Evolutionary conservation across 2,113 vertebrate species (phyloP), one percentile per base, ranked within the genome.

Genomic region (Phrynocephalus versicolor): DNA sequence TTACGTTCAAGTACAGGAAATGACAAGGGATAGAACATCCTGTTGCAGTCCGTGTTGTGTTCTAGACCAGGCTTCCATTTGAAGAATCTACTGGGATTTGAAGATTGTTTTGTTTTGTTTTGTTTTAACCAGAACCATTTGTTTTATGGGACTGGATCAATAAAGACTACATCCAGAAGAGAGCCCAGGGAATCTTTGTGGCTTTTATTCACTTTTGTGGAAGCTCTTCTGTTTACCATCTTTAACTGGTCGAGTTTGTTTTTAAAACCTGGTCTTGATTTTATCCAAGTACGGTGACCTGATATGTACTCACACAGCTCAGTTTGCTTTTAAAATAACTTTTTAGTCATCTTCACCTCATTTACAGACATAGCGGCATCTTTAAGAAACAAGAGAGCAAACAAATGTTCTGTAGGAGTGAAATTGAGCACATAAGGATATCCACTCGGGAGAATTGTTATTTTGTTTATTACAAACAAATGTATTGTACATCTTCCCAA

Each of bases 311-410:
- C 82, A 14, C 84, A 57, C 51, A 64, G 18, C 21, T 60, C 83
- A 13, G 4, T 88, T 62, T 0, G 7, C 62, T 89, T 91, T 89
- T 87, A 8, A 84, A 81, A 84, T 3, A 71, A 4, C 45, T 41
- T 81, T 88, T 81, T 8, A 67, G 86, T 89, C 67, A 37, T 57
- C 41, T 84, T 69, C 14, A 21, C 6, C 33, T 77, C 14, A 57
- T 74, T 72, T 25, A 75, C 69, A 69, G 30, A 58, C 41, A 5
- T 69, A 13, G 10, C 77, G 57, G 1, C 23, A 84, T 90, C 83
- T 84, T 27, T 6, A 33, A 19, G 30, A 71, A 83, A 55, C 33
- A 30, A 1, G 55, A 76, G 55, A 55, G 65, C 81, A 84, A 60
- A 25, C 14, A 35, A 19, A 18, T 78, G 23, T 12, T 14, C 35